phyloP scores from a whole-genome alignment of 2,113 vertebrate genomes.

The Talpa occidentalis region DNA sequence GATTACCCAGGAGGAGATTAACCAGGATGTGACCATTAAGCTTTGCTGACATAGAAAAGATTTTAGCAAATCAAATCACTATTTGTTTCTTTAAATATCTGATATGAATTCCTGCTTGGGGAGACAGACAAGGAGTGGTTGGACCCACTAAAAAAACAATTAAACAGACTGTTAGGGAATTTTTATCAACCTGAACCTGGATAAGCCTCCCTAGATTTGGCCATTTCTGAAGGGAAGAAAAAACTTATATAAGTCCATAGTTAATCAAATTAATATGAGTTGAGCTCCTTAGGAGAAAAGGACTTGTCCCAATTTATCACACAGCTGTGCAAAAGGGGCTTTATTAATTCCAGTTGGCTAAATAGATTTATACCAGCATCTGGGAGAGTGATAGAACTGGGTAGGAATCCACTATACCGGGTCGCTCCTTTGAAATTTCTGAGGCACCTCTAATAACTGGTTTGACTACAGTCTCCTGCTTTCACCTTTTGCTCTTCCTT shows the following conservation, averaged over 20 bases:
- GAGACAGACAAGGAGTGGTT: not conserved
- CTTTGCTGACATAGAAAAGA: not conserved
- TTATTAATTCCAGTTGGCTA: not conserved
- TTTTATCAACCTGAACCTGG: not conserved
- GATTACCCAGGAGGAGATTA: not conserved
- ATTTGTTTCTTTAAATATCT: not conserved
- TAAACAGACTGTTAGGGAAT: not conserved
- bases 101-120: not conserved
- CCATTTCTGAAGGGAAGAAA: not conserved
- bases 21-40: not conserved
- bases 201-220: not conserved
- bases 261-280: not conserved
- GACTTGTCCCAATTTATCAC: not conserved
- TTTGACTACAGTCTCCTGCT: not conserved
- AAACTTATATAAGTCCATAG: not conserved
- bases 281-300: not conserved
- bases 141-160: not conserved
- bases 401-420: not conserved
- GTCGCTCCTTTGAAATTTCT: not conserved
- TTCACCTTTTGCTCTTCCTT: not conserved
- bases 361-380: not conserved
- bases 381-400: not conserved
- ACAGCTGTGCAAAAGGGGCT: not conserved
- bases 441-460: not conserved
- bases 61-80: not conserved